Conservation (phyloP, 2,888 invertebrate genomes). For the Eudemis profundana region DNA sequence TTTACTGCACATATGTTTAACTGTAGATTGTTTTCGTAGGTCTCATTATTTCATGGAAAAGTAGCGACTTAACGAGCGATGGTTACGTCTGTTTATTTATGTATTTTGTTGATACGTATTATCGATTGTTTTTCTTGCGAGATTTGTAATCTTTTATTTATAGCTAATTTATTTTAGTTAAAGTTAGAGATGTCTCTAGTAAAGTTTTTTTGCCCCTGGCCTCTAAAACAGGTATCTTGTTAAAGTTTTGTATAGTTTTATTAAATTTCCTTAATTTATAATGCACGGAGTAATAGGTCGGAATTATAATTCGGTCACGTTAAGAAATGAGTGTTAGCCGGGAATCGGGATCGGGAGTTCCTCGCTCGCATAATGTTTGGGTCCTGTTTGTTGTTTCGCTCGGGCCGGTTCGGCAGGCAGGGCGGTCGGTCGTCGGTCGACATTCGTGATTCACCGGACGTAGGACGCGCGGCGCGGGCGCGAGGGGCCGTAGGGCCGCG, state of each 20-base stretch:
- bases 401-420: constrained; percentile 12
- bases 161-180: no score
- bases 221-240: no score
- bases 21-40: background rate
- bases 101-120: no score
- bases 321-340: background rate
- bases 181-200: no score
- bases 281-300: background rate
- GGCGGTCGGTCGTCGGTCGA: constrained; percentile 39
- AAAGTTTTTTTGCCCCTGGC: no score
- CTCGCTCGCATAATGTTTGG: constrained; percentile 2
- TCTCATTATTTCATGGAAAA: no score
- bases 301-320: background rate
- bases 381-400: constrained; percentile 16
- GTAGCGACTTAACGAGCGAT: no score
- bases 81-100: no score
- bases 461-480: constrained; percentile 66
- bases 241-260: no score
- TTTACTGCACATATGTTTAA: constrained; percentile 11
- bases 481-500: constrained; percentile 58
- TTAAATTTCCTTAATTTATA: background rate
- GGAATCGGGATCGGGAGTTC: background rate
- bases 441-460: constrained; percentile 77
- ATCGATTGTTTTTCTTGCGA: no score
- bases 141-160: no score